Evolutionary conservation across 2,888 invertebrate genomes (phyloP), one percentile per base, ranked within the genome.

Genomic region (Microplitis manilae): DNA sequence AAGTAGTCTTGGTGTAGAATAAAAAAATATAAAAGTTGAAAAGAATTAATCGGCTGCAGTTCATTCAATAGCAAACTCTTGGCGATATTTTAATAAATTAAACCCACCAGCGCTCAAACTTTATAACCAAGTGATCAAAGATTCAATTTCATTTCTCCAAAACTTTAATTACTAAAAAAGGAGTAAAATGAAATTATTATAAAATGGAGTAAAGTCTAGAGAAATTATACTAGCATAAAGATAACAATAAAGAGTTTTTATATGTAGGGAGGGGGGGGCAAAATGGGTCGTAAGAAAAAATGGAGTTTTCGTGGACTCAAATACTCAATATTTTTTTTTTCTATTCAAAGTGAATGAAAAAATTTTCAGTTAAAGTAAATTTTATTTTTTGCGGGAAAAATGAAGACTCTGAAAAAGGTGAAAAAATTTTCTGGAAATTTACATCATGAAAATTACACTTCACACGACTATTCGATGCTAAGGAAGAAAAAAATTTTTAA

Each of bases 91-190:
- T 71, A 61, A 75, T 68, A 69, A 69, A 64, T 75, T 75, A 40
- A 69, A 68, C 50, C 15, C 41, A 30, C 41, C 2, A 62, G 69
- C n/a, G 38, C 41, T 7, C 41, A 68, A 77, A 62, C 62, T 73
- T 77, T 50, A 30, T 20, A 41, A 6, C 15, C 60, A 68, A 68
- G n/a, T 62, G 62, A 73, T 77, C 68, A 68, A 73, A 68, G 73
- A 73, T 77, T 77, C 68, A 77, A 72, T 68, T 72, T 76, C 20
- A 76, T 76, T 76, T 76, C 30, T 40, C 61, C n/a, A 65, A 68
- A 77, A 77, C 50, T 73, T 77, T 77, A 20, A 62, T 72, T 61
- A 39, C 72, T 68, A 50, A 41, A 30, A 68, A 61, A 61, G 6
- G 30, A 30, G 30, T 30, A 30, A 30, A 62, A 62, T 17, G 38